These are phyloP conservation scores for Hippasteria phrygiana DNA, from an alignment of 53 echinoderm and acorn worm species.

Conservation along the genomic window DNA sequence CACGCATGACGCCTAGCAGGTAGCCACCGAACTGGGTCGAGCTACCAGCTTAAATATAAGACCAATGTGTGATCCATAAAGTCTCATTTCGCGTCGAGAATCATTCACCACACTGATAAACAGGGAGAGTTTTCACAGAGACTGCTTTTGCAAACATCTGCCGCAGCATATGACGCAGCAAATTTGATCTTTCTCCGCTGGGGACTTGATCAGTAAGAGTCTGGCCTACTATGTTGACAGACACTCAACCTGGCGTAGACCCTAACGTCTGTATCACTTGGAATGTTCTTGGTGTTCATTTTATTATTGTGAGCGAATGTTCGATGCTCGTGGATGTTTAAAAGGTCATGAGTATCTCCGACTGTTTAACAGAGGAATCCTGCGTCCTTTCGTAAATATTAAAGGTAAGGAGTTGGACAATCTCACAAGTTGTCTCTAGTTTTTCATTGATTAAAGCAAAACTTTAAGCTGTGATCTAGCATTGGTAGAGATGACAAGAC, in stretches of 20 bases:
- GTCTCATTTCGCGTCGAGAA: background rate
- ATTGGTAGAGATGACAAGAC: no score
- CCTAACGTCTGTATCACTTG: background rate
- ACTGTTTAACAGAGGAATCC: no score
- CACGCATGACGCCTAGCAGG: background rate
- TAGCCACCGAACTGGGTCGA: background rate
- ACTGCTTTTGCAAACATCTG: conserved; percentile 3
- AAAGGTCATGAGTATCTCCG: no score
- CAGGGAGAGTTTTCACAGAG: background rate
- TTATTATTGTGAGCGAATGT: no score
- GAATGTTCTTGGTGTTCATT: background rate
- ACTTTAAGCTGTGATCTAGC: no score
- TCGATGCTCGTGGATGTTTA: background rate
- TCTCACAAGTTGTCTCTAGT: no score
- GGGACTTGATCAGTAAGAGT: background rate
- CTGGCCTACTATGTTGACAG: background rate
- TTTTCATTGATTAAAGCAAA: no score
- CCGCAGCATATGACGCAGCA: background rate
- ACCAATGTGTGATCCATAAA: background rate
- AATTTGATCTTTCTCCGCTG: background rate
- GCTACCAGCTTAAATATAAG: background rate
- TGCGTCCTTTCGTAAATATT: background rate
- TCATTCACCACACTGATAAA: background rate
- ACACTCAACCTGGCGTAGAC: background rate
- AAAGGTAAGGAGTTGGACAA: no score